These are phyloP conservation scores for Synanthedon tipuliformis DNA, from an alignment of 2,888 invertebrate species.

Conservation along the genomic window DNA sequence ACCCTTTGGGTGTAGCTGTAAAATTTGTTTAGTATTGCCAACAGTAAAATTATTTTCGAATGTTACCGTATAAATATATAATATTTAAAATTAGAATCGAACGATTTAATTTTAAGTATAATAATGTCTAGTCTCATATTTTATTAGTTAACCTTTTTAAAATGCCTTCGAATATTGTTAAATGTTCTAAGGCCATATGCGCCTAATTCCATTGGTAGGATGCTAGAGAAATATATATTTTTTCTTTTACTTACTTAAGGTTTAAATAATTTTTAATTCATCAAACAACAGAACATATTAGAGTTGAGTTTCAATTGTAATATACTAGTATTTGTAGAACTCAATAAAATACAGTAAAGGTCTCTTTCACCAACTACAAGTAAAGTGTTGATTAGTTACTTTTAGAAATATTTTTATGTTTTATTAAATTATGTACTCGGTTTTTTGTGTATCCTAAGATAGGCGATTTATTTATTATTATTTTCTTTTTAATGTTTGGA, in stretches of 20 bases:
- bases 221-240: neutral
- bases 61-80: neutral
- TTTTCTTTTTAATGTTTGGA: too few relatives aligned
- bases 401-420: too few relatives aligned
- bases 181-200: neutral
- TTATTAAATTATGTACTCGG: too few relatives aligned
- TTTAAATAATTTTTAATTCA: too few relatives aligned
- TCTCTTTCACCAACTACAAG: too few relatives aligned
- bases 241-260: too few relatives aligned
- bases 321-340: neutral
- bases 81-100: neutral
- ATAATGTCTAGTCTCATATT: neutral
- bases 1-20: constrained; percentile 39
- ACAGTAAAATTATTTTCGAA: neutral
- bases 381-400: too few relatives aligned
- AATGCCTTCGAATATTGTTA: neutral
- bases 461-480: too few relatives aligned
- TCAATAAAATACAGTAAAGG: neutral
- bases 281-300: too few relatives aligned
- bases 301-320: neutral
- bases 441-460: too few relatives aligned
- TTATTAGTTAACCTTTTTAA: neutral
- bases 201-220: neutral
- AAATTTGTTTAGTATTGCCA: constrained; percentile 1
- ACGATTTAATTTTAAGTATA: neutral